Conservation (phyloP, 2,797 vertebrate species). For the Anguilla marmorata region DNA sequence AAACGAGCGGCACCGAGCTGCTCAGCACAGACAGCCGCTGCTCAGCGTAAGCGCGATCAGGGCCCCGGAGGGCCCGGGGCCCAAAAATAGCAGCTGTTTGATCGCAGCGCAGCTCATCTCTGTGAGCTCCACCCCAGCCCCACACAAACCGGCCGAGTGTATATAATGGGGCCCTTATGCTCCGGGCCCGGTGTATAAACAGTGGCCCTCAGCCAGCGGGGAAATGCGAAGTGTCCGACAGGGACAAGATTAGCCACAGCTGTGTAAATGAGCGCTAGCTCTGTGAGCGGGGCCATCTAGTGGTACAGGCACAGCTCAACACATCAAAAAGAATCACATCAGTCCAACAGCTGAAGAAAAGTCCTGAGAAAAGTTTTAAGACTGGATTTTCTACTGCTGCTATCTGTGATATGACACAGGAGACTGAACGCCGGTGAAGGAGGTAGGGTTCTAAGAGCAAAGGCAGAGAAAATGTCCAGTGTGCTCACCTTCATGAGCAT, state of each 20-base stretch:
- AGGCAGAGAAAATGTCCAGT: not conserved
- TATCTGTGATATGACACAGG: not conserved
- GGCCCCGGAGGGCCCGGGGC: not conserved
- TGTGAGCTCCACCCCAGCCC: not conserved
- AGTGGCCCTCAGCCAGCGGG: not conserved
- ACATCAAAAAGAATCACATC: not conserved
- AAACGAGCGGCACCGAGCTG: too few species aligned
- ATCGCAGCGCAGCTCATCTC: not conserved
- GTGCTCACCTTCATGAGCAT: not conserved
- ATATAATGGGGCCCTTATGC: constrained; percentile 23
- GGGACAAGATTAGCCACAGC: constrained; percentile 13
- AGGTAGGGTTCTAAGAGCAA: not conserved
- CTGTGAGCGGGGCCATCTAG: constrained; percentile 6
- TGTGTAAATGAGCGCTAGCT: not conserved
- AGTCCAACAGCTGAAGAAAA: not conserved
- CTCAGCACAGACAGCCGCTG: not conserved
- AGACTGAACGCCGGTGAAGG: not conserved
- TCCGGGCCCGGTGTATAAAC: constrained; percentile 12
- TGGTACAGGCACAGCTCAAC: not conserved
- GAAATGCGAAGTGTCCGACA: not conserved
- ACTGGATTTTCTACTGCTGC: not conserved
- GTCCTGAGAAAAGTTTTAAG: not conserved
- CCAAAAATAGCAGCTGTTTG: not conserved
- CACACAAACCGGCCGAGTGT: not conserved
- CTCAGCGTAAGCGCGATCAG: not conserved